Conservation (phyloP, 2,888 invertebrate species). For the Keiferia lycopersicella region DNA sequence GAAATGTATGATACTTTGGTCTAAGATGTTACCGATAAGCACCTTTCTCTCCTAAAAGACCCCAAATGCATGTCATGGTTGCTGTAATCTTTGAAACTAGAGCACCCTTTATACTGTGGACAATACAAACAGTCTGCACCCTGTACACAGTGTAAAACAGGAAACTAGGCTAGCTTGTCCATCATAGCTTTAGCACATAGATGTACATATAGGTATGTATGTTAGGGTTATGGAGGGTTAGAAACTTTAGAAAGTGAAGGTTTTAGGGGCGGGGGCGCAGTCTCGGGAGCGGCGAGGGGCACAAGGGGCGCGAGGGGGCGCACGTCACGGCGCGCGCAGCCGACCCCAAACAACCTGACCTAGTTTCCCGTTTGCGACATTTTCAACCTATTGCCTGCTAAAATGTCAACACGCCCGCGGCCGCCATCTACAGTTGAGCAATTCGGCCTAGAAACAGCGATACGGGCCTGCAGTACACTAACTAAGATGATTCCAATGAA, state of each 20-base stretch:
- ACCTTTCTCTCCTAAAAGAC: neutral
- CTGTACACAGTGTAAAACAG: constrained; percentile 8
- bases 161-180: constrained; percentile 15
- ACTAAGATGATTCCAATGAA: neutral
- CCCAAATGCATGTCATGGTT: constrained; percentile 11
- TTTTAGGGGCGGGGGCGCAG: constrained; percentile 29
- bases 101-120: constrained; percentile 8
- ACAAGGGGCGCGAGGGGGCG: constrained; percentile 51
- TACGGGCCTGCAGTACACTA: neutral
- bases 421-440: constrained; percentile 55
- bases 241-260: constrained; percentile 26
- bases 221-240: neutral
- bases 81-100: neutral
- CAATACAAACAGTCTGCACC: neutral
- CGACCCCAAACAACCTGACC: constrained; percentile 63
- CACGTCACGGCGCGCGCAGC: constrained; percentile 75
- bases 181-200: neutral
- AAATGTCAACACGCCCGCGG: constrained; percentile 71
- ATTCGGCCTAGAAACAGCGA: constrained; percentile 50
- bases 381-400: constrained; percentile 37
- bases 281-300: constrained; percentile 47
- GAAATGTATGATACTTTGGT: neutral
- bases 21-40: too few relatives aligned
- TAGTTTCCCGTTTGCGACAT: constrained; percentile 66
- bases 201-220: neutral